Evolutionary conservation across 2,888 invertebrate genomes (phyloP), one percentile per base, ranked within the genome.

Genomic region (Caradrina kadenii): DNA sequence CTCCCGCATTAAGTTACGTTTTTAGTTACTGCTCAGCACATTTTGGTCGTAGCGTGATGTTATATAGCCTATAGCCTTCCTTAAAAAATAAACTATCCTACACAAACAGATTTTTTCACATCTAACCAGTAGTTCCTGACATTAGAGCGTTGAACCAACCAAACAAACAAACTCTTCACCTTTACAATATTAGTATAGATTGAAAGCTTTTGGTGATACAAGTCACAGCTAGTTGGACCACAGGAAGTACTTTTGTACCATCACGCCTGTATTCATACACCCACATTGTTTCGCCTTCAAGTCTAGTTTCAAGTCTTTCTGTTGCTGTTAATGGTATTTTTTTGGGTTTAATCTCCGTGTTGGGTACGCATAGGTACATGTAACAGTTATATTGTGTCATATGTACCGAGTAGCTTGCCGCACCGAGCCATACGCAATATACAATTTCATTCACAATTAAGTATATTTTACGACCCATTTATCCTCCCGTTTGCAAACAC

Each of bases 181-280:
- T n/a, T n/a, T n/a, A n/a, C n/a, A n/a, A n/a, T n/a, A n/a, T n/a
- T n/a, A n/a, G n/a, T 26, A 26, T 2, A 42, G 17, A 63, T 73
- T 64, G 42, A 55, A 73, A 55, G 39, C 54, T 73, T 73, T 73
- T 22, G 31, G 31, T 55, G 5, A 31, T 31, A 5, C 26, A 17
- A 52, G 17, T 13, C 7, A 31, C 5, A n/a, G n/a, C n/a, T 3
- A 22, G 10, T 49, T 17, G 6, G 39, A 21, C 17, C 6, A 22
- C 63, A 21, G 4, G 6, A 21, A 53, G 39, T 31, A 22, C 5
- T 19, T 50, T 42, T 19, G 35, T 19, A n/a, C 19, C 17, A 21
- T 6, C n/a, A n/a, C n/a, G n/a, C n/a, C n/a, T n/a, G 8, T 19
- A 17, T 55, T 49, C 6, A 63, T 63, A n/a, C n/a, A n/a, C n/a